Base-by-base conservation (phyloP, 2,888 invertebrate species). In the Anticlea derivata region DNA sequence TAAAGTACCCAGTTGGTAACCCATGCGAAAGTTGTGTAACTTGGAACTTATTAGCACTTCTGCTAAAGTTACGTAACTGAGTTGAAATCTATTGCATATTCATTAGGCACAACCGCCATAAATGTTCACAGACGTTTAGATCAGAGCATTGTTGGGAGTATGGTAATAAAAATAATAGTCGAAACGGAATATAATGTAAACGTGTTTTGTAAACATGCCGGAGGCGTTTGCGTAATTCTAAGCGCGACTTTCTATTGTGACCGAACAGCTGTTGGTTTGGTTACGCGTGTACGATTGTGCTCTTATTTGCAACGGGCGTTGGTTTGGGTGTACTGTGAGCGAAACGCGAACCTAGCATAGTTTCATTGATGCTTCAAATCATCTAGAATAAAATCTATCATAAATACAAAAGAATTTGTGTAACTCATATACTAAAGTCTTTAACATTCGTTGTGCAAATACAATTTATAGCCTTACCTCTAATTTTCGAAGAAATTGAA, bases 191-290 rank as follows among this genome's bases (percentile, higher is more conserved):
- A 48, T 49, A 33, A 49, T 48, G 34, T 39, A 73, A 78, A 74
- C 65, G 55, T 71, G 74, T 80, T 80, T 78, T 72, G 80, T 83
- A 78, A 81, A 82, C 76, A 75, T 53, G 67, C 63, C 65, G 47
- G 59, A 63, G 61, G 61, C 61, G 70, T 77, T 86, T 85, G 78
- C 83, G 85, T 86, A 86, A 87, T 74, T 63, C 70, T 63, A 63
- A 72, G 73, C 71, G 65, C 73, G 64, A 76, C 81, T 84, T 80
- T 82, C 84, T 80, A 86, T 89, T 89, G 86, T 87, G 68, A 73
- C 66, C 61, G 69, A 75, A 75, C 83, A 83, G 83, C 82, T 86
- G 88, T 80, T 73, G 65, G 72, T 73, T 73, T 62, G 48, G 82
- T 83, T 84, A 80, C 80, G 80, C 73, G 67, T 61, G 47, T 71